Base-by-base conservation (phyloP, 2,797 vertebrate species). In the Danio albolineatus region DNA sequence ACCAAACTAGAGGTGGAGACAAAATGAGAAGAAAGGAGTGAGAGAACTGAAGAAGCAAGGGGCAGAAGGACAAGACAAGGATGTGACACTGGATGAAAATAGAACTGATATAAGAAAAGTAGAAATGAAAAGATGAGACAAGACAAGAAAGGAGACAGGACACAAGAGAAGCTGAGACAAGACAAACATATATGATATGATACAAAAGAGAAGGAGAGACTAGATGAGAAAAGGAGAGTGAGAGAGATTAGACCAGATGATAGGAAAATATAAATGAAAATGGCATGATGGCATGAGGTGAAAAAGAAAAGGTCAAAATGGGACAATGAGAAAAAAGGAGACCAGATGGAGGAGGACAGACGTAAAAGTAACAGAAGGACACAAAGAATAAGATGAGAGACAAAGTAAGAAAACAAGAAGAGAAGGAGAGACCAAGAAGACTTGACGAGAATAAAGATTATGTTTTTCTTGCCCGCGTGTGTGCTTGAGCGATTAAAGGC, bases 401-500 rank as follows among this genome's bases (percentile, higher is more conserved):
- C 54, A n/a, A 28, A 41, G n/a, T 48, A 14, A 46, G 41, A 59
- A 44, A 73, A 28, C 12, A 13, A 46, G 13, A n/a, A 28, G 41
- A 59, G 17, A 67, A 28, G 43, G 43, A 48, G 16, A 74, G 43
- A 17, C 43, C 43, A 1, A 54, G 48, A 21, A 39, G 46, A 56
- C 38, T 36, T 43, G 48, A 76, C 49, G 4, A n/a, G 49, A 65
- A 76, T 65, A 16, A 56, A 43, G 38, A 44, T 36, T 4, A 74
- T 1, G 17, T 56, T 56, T 64, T 17, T 28, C 2, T n/a, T 36
- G 17, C 38, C 48, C 39, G 4, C 39, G 4, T 41, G 5, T 38
- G 77, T 87, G 84, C 85, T 88, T 81, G 84, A 84, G 54, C 89
- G 90, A 93, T 90, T 86, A 85, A 46, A 4, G 87, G 83, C 86